phyloP scores from a whole-genome alignment of 2,113 vertebrate species.

The Vulpes vulpes region DNA sequence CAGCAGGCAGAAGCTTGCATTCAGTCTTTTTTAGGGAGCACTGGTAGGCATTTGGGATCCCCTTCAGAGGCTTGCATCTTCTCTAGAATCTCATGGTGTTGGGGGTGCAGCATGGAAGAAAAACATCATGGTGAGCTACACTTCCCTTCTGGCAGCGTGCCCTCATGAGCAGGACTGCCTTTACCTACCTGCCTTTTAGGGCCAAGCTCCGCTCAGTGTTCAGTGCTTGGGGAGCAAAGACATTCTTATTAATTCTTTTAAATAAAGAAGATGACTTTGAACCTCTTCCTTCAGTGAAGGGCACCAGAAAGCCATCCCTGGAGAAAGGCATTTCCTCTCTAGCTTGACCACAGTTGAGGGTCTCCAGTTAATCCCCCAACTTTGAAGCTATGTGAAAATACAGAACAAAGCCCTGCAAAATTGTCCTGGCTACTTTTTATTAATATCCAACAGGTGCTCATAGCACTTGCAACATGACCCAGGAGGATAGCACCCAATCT shows the following conservation, averaged over 20 bases:
- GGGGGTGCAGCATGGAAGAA: background rate
- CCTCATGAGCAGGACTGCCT: accelerated
- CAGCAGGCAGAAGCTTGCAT: background rate
- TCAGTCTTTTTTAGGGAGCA: background rate
- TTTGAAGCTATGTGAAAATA: background rate
- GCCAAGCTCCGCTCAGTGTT: background rate
- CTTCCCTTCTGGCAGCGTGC: background rate
- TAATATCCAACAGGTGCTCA: background rate
- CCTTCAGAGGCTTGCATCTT: background rate
- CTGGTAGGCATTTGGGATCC: background rate
- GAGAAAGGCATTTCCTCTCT: background rate
- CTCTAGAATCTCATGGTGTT: background rate
- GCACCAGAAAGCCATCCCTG: background rate
- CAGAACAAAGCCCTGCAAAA: background rate
- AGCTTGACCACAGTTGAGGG: background rate
- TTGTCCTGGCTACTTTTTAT: background rate
- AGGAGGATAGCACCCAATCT: background rate
- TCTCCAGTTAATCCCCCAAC: background rate
- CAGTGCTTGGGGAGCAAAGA: background rate
- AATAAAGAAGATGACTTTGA: background rate
- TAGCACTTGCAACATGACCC: background rate
- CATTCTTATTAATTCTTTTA: background rate
- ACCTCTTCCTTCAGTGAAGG: background rate
- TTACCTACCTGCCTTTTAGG: background rate
- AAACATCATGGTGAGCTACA: accelerated